phyloP scores from a whole-genome alignment of 2,888 invertebrate species.

The Mythimna ferrago region DNA sequence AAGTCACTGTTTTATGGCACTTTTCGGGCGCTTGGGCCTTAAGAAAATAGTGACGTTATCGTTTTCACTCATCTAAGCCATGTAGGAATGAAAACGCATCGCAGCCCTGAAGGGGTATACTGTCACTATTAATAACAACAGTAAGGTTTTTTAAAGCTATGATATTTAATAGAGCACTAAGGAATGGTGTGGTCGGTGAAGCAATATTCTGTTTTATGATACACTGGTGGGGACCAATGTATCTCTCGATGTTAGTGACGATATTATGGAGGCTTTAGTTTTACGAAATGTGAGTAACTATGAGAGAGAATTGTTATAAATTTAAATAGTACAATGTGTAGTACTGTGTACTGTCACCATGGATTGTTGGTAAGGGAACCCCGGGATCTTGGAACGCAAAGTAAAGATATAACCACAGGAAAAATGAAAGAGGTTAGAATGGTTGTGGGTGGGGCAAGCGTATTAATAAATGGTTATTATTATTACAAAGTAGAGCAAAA shows the following conservation, averaged over 20 bases:
- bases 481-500: no score
- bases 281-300: not conserved
- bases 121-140: constrained; percentile 35
- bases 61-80: no score
- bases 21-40: no score
- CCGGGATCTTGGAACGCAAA: no score
- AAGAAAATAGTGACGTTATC: no score
- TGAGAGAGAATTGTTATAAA: constrained; percentile 1
- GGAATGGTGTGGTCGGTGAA: constrained; percentile 33
- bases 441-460: no score
- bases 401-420: no score
- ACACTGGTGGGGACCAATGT: constrained; percentile 42
- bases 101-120: not conserved
- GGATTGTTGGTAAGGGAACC: no score
- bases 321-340: not conserved
- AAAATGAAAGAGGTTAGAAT: no score
- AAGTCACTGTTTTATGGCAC: no score
- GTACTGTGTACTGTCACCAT: not conserved
- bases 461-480: no score
- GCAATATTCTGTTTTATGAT: constrained; percentile 61
- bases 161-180: constrained; percentile 51
- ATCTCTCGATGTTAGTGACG: constrained; percentile 26
- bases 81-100: no score
- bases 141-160: constrained; percentile 22
- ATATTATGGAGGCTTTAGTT: not conserved